Evolutionary conservation across 1,140 invertebrate species (phyloP).

Genomic region (Copidosoma floridanum): DNA sequence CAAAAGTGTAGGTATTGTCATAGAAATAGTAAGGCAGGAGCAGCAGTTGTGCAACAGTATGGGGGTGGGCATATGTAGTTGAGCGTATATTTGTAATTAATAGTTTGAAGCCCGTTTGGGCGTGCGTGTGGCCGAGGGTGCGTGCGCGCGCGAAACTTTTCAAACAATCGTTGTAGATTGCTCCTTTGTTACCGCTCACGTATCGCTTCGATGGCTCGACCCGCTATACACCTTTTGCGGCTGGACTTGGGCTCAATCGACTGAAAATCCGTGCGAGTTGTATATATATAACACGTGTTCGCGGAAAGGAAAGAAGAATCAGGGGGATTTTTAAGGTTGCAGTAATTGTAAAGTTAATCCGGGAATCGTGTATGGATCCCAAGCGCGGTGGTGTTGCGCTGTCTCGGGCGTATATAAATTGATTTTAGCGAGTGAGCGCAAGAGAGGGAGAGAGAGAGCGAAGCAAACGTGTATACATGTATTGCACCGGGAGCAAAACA

Average conservation of each 20-base stretch:
- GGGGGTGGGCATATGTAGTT: neutral
- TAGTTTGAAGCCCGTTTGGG: slow-evolving; percentile 15
- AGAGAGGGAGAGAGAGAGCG: too few species aligned
- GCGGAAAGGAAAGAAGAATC: neutral
- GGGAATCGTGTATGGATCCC: neutral
- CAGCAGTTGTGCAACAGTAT: neutral
- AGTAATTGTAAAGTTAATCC: slow-evolving; percentile 2
- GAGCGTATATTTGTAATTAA: slow-evolving; percentile 22
- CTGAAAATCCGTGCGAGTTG: neutral
- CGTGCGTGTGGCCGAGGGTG: too few species aligned
- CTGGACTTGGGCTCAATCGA: slow-evolving; percentile 5
- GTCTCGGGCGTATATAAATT: too few species aligned
- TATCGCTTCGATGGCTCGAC: slow-evolving; percentile 29
- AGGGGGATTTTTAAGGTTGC: neutral
- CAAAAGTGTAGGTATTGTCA: too few species aligned
- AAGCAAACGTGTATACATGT: too few species aligned
- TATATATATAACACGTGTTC: neutral
- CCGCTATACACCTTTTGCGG: neutral
- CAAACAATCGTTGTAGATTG: slow-evolving; percentile 36
- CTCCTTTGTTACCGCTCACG: slow-evolving; percentile 34
- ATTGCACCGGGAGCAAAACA: slow-evolving; percentile 29
- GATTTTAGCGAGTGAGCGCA: slow-evolving; percentile 41
- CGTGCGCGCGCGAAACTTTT: slow-evolving; percentile 25
- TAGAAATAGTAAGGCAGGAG: too few species aligned
- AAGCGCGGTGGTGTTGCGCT: too few species aligned